Evolutionary conservation across 2,797 vertebrate genomes (phyloP).

Genomic region (Columba guinea): DNA sequence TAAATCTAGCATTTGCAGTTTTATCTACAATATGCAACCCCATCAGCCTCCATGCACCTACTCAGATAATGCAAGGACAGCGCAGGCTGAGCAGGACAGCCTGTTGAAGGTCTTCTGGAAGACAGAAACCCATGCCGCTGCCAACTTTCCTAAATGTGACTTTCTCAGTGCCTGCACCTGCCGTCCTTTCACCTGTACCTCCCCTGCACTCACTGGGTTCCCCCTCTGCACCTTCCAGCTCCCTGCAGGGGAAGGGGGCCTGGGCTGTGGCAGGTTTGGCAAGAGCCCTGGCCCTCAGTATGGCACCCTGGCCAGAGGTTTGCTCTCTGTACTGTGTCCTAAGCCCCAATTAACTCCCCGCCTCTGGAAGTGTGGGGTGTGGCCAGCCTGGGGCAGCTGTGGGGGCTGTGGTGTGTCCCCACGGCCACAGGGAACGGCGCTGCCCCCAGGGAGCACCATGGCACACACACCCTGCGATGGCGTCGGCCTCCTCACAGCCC

Average conservation of each 20-base stretch:
- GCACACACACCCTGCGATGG: accelerated
- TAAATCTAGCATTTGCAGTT: neutral
- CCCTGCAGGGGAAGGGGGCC: accelerated
- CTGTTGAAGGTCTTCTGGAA: neutral
- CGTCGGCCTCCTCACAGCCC: accelerated
- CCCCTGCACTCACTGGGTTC: neutral
- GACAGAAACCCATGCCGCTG: neutral
- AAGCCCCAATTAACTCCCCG: too few species aligned
- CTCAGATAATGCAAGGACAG: neutral
- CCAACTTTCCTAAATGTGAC: too few species aligned
- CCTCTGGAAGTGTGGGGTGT: accelerated
- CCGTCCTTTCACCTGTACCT: neutral
- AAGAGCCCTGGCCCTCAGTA: accelerated
- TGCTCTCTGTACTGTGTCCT: neutral
- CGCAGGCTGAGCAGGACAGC: neutral
- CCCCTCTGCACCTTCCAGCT: accelerated
- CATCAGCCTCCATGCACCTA: neutral
- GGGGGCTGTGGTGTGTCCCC: accelerated
- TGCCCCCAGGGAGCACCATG: accelerated
- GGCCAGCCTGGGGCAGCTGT: too few species aligned
- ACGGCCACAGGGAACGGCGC: accelerated
- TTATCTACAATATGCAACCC: neutral
- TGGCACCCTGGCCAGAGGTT: neutral
- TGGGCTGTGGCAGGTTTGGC: neutral
- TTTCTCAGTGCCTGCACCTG: neutral